Percentiles rank a stretch among this genome's conserved stretches.
Evolutionary conservation across 1,140 invertebrate species (phyloP).

Genomic region (Cydia pomonella): DNA sequence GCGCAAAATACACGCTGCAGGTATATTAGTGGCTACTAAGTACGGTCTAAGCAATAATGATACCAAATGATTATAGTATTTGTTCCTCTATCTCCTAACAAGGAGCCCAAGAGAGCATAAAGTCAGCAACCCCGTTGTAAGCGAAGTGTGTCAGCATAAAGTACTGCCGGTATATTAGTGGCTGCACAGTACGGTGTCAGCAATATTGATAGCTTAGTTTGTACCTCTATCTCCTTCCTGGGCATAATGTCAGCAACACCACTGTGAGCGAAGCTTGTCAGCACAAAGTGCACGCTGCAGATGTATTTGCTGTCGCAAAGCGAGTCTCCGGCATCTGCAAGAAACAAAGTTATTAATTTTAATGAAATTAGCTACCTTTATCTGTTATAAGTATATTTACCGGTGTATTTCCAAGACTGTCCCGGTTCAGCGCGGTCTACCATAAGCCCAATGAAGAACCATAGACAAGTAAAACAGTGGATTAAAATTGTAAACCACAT

Average conservation of each 20-base stretch:
- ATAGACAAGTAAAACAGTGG: conserved; percentile 56
- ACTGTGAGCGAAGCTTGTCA: conserved; percentile 63
- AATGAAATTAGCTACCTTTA: background rate
- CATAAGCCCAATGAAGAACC: conserved; percentile 56
- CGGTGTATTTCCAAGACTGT: conserved; percentile 60
- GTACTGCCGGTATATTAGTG: conserved; percentile 60
- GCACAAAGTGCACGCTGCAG: conserved; percentile 62
- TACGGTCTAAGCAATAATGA: conserved; percentile 38
- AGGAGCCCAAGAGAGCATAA: too few species aligned
- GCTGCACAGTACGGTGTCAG: conserved; percentile 45
- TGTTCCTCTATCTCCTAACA: conserved; percentile 59
- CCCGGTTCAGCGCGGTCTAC: conserved; percentile 44
- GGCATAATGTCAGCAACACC: conserved; percentile 67
- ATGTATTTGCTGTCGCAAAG: conserved; percentile 52
- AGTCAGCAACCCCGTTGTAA: conserved; percentile 65
- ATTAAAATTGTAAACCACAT: conserved; percentile 65
- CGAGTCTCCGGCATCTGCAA: conserved; percentile 41
- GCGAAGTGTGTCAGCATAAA: conserved; percentile 63
- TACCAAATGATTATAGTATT: background rate
- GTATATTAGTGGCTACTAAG: conserved; percentile 51
- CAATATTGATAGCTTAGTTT: background rate
- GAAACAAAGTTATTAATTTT: background rate
- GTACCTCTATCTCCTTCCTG: conserved; percentile 60
- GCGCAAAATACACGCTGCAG: conserved; percentile 62
- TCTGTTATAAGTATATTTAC: conserved; percentile 35